Base-by-base conservation (phyloP, 2,888 invertebrate genomes). In the Megamerina dolium region DNA sequence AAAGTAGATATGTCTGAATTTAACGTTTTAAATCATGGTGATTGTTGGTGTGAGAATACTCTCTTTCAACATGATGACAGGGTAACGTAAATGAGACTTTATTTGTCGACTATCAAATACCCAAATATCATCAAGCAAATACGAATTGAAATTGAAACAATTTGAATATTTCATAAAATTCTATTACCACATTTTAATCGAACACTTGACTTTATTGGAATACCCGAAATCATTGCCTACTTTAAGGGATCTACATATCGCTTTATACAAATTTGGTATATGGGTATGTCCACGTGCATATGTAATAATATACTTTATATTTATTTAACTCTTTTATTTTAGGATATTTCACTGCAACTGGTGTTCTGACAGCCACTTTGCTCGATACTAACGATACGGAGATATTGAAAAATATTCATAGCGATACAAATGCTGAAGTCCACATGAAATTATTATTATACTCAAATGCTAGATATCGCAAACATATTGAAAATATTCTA, bases 91-190 rank as follows among this genome's bases (percentile, higher is more conserved):
- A 41, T 1, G 58, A 61, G 12, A 56, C 59, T 2, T 55, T 52
- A 16, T 52, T 67, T 10, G 53, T 64, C 19, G 66, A 63, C 41
- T 55, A 55, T 4, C 64, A 67, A 50, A 27, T 65, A 27, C 54
- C 54, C 0, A 57, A 54, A 40, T 63, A 54, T 32, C 47, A 55
- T 3, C 43, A 60, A 4, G 61, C 3, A 42, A 46, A 20, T 50
- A 54, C n/a, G 57, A 61, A 5, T 39, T 59, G 0, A 62, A 64
- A 43, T 10, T 63, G 9, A 45, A 46, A 5, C 40, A 61, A 12
- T 62, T 66, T 45, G 59, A 68, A 41, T 61, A 59, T 46, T 58
- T 63, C 21, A 48, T 66, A n/a, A 60, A 58, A 40, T 61, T 46
- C 29, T 66, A 66, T 32, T 52, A 64, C 20, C 55, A 60, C n/a